These are phyloP conservation scores for Sisor rabdophorus DNA, from an alignment of 2,113 vertebrate species.

Conservation along the genomic window DNA sequence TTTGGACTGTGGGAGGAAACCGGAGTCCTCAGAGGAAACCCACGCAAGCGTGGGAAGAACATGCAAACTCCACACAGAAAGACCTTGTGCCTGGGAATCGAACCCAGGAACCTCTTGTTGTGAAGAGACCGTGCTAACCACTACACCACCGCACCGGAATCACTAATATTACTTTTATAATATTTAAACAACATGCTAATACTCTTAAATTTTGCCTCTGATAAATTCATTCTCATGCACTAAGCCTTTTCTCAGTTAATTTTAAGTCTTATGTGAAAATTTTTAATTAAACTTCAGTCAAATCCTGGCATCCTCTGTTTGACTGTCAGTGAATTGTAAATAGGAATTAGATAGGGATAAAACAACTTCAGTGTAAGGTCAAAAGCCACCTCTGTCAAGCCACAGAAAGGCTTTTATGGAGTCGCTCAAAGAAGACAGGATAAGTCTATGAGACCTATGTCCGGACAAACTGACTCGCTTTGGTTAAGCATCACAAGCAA, in stretches of 20 bases:
- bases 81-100: too few relatives aligned
- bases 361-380: slow-evolving; percentile 37
- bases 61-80: too few relatives aligned
- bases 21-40: too few relatives aligned
- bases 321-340: slow-evolving; percentile 26
- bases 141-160: too few relatives aligned
- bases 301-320: slow-evolving; percentile 25
- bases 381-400: slow-evolving; percentile 36
- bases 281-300: slow-evolving; percentile 25
- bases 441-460: slow-evolving; percentile 41
- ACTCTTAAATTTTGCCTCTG: neutral
- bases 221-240: neutral
- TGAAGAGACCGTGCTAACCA: too few relatives aligned
- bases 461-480: slow-evolving; percentile 26
- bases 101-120: too few relatives aligned
- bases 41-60: too few relatives aligned
- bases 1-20: too few relatives aligned
- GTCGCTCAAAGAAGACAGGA: slow-evolving; percentile 37
- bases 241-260: neutral
- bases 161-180: neutral
- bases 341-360: slow-evolving; percentile 28
- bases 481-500: slow-evolving; percentile 39
- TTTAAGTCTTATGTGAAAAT: neutral
- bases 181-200: neutral
- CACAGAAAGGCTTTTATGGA: slow-evolving; percentile 45